phyloP scores from a whole-genome alignment of 2,888 invertebrate species.

The Cylindroiulus punctatus region DNA sequence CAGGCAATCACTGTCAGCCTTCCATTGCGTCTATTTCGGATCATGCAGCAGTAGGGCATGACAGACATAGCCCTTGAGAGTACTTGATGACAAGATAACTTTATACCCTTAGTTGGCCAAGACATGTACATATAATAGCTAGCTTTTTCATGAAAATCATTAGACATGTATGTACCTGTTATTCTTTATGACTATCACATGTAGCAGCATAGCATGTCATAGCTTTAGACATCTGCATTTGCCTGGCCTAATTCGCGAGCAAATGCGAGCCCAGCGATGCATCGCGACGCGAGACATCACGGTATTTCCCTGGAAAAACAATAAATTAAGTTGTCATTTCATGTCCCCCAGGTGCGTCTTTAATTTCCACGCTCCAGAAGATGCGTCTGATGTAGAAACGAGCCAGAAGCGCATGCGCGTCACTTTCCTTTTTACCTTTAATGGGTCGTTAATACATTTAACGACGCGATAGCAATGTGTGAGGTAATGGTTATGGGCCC shows the following conservation, averaged over 20 bases:
- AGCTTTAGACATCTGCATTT: not conserved
- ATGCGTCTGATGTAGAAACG: not conserved
- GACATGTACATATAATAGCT: no score
- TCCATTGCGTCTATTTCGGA: no score
- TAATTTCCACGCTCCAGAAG: slow-evolving; percentile 38
- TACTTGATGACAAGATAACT: no score
- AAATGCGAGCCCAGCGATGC: not conserved
- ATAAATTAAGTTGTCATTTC: slow-evolving; percentile 42
- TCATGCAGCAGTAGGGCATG: no score
- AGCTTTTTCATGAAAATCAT: no score
- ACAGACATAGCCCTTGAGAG: no score
- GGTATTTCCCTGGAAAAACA: not conserved
- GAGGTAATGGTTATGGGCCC: slow-evolving; percentile 7
- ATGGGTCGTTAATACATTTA: slow-evolving; percentile 34
- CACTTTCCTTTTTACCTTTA: not conserved
- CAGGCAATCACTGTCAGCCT: no score
- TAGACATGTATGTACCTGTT: no score
- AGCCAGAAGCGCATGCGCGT: not conserved
- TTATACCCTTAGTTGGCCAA: no score
- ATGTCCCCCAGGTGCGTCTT: slow-evolving; percentile 8
- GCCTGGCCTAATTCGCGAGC: not conserved
- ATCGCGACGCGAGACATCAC: not conserved
- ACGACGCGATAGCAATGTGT: slow-evolving; percentile 11
- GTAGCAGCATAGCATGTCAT: no score
- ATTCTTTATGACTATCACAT: no score